Evolutionary conservation across 1,140 invertebrate genomes (phyloP).

Genomic region (Ditylenchus dipsaci): DNA sequence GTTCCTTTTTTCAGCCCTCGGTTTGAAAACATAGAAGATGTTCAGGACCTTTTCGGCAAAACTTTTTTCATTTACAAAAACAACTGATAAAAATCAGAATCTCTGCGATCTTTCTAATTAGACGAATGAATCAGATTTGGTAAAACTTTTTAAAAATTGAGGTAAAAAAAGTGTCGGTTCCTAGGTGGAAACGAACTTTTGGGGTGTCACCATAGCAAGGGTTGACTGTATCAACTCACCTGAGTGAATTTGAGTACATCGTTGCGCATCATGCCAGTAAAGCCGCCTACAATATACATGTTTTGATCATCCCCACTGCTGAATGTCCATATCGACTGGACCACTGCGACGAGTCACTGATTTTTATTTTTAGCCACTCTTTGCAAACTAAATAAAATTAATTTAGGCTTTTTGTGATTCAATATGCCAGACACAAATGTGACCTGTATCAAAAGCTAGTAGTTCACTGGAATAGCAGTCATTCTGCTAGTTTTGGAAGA

Average conservation of each 20-base stretch:
- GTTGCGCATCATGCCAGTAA: conserved; percentile 51
- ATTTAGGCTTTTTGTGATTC: not conserved
- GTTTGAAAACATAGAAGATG: too few species aligned
- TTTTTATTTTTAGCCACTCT: conserved; percentile 44
- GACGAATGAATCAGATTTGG: too few species aligned
- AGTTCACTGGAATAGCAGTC: conserved; percentile 51
- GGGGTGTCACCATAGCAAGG: too few species aligned
- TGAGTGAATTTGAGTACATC: conserved; percentile 51
- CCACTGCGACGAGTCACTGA: conserved; percentile 29
- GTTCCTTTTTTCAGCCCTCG: too few species aligned
- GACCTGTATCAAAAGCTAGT: conserved; percentile 49
- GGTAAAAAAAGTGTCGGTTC: too few species aligned
- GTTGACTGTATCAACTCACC: too few species aligned
- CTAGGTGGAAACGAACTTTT: too few species aligned
- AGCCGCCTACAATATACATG: conserved; percentile 52
- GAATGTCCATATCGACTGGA: conserved; percentile 49
- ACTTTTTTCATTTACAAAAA: too few species aligned
- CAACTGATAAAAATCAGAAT: too few species aligned
- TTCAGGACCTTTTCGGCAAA: too few species aligned
- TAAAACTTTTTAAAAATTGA: too few species aligned
- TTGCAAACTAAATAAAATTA: conserved; percentile 44
- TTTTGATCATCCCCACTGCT: conserved; percentile 27
- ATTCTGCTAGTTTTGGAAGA: conserved; percentile 36
- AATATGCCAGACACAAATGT: not conserved
- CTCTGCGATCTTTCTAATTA: too few species aligned